These are phyloP conservation scores for Crotophaga sulcirostris DNA, from an alignment of 2,113 vertebrate genomes.

Conservation along the genomic window DNA sequence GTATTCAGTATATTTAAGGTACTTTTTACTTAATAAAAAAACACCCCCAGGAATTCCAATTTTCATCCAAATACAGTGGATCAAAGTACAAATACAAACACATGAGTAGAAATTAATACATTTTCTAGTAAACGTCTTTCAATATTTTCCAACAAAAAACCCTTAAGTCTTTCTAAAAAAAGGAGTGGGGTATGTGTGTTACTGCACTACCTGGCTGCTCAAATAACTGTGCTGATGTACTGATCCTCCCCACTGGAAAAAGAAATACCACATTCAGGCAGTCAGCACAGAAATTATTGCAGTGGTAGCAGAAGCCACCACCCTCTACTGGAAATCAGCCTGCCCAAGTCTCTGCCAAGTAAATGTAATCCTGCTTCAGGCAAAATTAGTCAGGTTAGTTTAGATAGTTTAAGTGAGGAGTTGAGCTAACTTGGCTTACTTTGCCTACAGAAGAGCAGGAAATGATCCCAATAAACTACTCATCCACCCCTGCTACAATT, in stretches of 20 bases:
- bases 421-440: neutral
- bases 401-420: too few species aligned
- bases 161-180: neutral
- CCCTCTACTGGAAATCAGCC: neutral
- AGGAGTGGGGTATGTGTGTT: accelerated
- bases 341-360: neutral
- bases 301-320: neutral
- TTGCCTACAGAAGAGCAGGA: neutral
- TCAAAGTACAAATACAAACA: neutral
- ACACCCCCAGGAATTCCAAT: neutral
- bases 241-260: neutral
- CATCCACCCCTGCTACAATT: neutral
- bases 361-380: neutral
- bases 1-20: neutral
- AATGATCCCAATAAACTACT: neutral
- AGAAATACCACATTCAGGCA: neutral
- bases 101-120: neutral
- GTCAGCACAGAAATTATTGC: neutral
- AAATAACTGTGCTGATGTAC: neutral
- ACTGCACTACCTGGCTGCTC: neutral
- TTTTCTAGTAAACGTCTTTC: neutral
- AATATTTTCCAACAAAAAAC: neutral
- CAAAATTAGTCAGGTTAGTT: neutral
- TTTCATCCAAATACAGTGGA: neutral
- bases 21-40: neutral